Conservation (phyloP, 2,888 invertebrate species). For the Torymus auratus region DNA sequence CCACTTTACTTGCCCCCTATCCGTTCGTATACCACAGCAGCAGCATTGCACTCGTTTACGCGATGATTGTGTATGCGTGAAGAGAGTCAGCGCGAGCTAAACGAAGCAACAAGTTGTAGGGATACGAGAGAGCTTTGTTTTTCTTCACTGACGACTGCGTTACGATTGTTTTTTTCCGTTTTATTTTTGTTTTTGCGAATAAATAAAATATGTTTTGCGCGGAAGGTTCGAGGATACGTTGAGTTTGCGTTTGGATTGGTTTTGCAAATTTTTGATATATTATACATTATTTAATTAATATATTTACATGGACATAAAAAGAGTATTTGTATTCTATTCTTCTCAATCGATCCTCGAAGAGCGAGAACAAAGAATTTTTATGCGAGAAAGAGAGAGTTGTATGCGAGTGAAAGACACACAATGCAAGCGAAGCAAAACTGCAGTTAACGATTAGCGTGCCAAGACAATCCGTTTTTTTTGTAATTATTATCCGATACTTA, state of each 20-base stretch:
- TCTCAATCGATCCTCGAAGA: constrained; percentile 48
- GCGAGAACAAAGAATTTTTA: constrained; percentile 21
- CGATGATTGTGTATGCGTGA: constrained; percentile 12
- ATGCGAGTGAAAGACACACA: constrained; percentile 1
- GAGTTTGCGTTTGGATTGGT: constrained; percentile 47
- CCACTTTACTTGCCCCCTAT: constrained; percentile 69
- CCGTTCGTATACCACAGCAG: neutral
- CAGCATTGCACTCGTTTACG: constrained; percentile 29
- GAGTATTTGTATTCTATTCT: constrained; percentile 38
- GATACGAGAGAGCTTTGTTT: no score
- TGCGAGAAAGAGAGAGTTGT: neutral
- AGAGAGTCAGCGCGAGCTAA: neutral
- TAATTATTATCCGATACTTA: constrained; percentile 71
- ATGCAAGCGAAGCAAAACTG: constrained; percentile 24
- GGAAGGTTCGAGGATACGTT: constrained; percentile 28
- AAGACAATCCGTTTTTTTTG: constrained; percentile 66
- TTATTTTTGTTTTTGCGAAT: constrained; percentile 34
- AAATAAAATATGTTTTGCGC: neutral
- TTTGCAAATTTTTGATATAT: constrained; percentile 40
- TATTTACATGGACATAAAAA: constrained; percentile 1
- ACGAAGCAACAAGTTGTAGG: constrained; percentile 9
- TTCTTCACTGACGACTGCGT: constrained; percentile 6
- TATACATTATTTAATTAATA: constrained; percentile 37
- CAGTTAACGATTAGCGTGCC: constrained; percentile 53
- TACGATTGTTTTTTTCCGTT: constrained; percentile 1